Conservation (phyloP, 2,888 invertebrate genomes). For the Axea sp. region DNA sequence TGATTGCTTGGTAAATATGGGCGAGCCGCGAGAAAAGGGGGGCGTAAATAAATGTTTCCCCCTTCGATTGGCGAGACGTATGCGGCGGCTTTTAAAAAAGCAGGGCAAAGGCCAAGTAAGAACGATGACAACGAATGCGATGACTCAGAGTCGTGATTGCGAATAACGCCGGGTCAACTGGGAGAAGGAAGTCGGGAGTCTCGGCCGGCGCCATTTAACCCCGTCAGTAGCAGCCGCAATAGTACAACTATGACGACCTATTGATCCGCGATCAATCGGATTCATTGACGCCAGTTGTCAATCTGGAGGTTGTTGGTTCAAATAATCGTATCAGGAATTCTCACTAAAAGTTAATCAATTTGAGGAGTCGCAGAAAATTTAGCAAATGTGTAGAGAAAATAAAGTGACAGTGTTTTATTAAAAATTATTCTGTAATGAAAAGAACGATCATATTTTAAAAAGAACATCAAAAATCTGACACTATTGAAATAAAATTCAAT, state of each 20-base stretch:
- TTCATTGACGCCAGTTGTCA: conserved; percentile 72
- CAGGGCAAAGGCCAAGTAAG: conserved; percentile 50
- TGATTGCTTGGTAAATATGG: conserved; percentile 79
- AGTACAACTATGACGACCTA: conserved; percentile 70
- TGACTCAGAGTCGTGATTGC: conserved; percentile 77
- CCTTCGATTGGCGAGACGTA: conserved; percentile 24
- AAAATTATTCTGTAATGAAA: no score
- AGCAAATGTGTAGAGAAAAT: no score
- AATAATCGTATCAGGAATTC: conserved; percentile 19
- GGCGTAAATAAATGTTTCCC: conserved; percentile 14
- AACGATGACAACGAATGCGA: conserved; percentile 57
- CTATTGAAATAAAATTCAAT: no score
- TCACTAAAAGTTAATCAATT: background rate
- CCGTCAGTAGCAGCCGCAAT: conserved; percentile 67
- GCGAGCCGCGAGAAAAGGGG: conserved; percentile 70
- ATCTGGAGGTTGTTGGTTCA: conserved; percentile 28
- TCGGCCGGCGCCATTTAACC: conserved; percentile 75
- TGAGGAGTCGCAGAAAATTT: background rate
- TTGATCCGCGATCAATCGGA: conserved; percentile 78
- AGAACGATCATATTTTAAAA: no score
- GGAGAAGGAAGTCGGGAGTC: conserved; percentile 71
- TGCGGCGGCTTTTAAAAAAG: conserved; percentile 34
- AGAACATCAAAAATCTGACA: no score
- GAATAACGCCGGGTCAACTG: conserved; percentile 75
- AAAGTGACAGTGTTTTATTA: no score